Evolutionary conservation across 1,140 invertebrate species (phyloP), one percentile per base, ranked within the genome.

Genomic region (Druon quercuslanigerum): DNA sequence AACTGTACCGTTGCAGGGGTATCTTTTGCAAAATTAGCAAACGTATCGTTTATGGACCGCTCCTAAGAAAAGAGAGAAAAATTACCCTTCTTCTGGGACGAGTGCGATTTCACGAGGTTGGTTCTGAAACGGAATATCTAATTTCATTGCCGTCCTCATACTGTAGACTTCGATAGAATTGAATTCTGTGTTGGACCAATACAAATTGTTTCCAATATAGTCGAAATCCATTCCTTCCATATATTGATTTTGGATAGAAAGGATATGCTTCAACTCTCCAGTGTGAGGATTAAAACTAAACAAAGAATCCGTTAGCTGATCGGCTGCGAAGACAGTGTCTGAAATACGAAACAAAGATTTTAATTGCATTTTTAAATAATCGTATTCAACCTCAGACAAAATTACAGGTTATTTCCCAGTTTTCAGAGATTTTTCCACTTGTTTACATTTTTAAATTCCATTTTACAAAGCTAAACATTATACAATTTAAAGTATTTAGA

Each of bases 201-300:
- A 96, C 0, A 96, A 85, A 78, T 94, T 94, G 51, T 95, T 93
- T 0, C 94, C 93, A 16, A 93, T 86, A 79, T 93, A 90, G 89
- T 96, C 95, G 84, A 94, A 95, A 80, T 93, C 93, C 92, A 96
- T 92, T 12, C 93, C 93, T 12, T 92, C 91, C 0, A 96, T 86
- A 25, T 92, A 90, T 4, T 92, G 92, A 50, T 95, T 79, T 4
- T 92, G 91, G 2, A 90, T 79, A 17, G 88, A 82, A 0, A 92
- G 56, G 2, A 95, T 78, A 3, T 86, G 50, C 8, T 87, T 81
- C 2, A 90, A 83, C 5, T 86, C 46, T 0, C 88, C 89, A 0
- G 85, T 89, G 0, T 83, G 82, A 75, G 92, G 88, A 75, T 92
- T 81, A 16, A 84, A 88, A 5, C 81, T 78, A 19, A 85, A 86